Conservation (phyloP, 2,113 vertebrate species). For the Piprites chloris region DNA sequence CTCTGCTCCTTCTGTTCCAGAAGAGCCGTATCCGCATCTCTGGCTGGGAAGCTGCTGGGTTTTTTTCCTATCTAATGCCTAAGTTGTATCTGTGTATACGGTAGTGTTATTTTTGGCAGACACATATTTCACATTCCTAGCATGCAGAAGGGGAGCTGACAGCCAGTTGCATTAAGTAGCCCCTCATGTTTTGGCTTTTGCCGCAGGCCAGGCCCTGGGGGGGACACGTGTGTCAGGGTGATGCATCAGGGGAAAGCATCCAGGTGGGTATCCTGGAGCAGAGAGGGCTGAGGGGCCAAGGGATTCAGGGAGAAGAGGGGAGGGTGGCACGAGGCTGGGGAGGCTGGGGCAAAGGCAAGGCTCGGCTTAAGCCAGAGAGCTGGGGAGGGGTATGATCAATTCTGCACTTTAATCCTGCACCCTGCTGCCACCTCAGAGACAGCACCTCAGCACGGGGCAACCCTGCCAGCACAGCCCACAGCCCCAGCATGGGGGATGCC, state of each 20-base stretch:
- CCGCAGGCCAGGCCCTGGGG: not conserved
- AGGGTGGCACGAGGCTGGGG: not conserved
- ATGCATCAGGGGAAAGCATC: not conserved
- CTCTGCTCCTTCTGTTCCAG: constrained; percentile 5
- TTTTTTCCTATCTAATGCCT: not conserved
- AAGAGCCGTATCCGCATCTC: not conserved
- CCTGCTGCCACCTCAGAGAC: not conserved
- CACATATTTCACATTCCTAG: not conserved
- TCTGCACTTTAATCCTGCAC: accelerated
- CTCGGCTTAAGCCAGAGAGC: not conserved
- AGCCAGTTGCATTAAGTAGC: not conserved
- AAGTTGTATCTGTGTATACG: not conserved
- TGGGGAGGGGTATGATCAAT: not conserved
- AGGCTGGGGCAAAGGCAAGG: not conserved
- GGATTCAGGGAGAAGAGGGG: accelerated
- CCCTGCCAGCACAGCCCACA: not conserved
- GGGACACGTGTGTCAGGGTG: not conserved
- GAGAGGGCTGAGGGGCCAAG: accelerated
- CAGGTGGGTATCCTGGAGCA: not conserved
- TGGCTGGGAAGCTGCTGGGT: not conserved
- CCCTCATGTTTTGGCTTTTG: not conserved
- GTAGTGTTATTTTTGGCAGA: not conserved
- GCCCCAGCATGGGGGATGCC: accelerated
- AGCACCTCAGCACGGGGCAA: not conserved
- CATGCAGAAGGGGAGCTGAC: not conserved